These are phyloP conservation scores for Cherax destructor DNA, from an alignment of 1,140 invertebrate species.

Conservation along the genomic window DNA sequence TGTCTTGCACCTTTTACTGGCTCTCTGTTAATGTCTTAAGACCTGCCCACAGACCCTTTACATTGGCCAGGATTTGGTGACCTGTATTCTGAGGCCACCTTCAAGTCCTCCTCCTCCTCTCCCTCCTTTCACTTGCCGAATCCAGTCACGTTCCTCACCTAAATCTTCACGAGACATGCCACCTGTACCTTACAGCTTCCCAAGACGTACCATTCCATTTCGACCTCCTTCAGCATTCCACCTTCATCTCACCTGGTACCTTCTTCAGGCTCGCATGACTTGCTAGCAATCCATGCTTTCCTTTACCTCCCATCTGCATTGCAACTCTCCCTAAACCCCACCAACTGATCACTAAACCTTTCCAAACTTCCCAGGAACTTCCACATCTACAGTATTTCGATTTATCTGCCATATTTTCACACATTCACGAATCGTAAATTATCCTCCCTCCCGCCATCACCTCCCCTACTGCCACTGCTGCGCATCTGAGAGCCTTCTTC, in stretches of 20 bases:
- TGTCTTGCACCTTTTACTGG: too few relatives aligned
- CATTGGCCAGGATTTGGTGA: neutral
- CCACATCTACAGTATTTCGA: too few relatives aligned
- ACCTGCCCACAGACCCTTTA: neutral
- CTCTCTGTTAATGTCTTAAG: too few relatives aligned
- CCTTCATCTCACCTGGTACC: neutral
- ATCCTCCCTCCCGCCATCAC: too few relatives aligned
- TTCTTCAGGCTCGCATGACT: neutral
- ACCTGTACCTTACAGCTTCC: neutral
- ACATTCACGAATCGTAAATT: too few relatives aligned
- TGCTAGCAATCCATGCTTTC: too few relatives aligned
- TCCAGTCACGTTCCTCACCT: neutral
- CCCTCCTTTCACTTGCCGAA: neutral
- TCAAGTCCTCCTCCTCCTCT: constrained; percentile 5
- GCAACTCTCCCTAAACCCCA: neutral
- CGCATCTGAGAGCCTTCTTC: too few relatives aligned
- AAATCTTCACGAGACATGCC: neutral
- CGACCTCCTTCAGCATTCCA: neutral
- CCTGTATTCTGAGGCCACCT: neutral
- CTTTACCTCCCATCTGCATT: neutral
- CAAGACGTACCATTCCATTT: neutral
- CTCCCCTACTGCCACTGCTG: too few relatives aligned
- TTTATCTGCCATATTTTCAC: too few relatives aligned
- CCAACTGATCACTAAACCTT: neutral
- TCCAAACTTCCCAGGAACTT: too few relatives aligned